Evolutionary conservation across 2,797 vertebrate genomes (phyloP).

Genomic region (Emydoidea blandingii): DNA sequence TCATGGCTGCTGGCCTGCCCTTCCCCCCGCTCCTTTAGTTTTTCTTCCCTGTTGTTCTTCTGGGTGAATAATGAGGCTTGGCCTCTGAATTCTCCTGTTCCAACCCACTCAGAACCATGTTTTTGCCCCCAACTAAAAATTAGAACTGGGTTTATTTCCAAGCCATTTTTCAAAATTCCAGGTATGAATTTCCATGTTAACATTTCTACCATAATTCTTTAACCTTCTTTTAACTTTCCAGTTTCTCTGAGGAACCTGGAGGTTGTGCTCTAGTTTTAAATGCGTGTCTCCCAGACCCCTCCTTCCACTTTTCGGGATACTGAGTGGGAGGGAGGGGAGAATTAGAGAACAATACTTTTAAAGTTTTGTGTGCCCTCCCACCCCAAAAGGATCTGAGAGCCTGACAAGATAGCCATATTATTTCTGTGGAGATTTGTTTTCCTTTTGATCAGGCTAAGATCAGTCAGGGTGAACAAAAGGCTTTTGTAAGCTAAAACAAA

Average conservation of each 20-base stretch:
- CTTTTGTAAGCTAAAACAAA: slow-evolving; percentile 54
- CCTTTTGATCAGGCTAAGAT: slow-evolving; percentile 58
- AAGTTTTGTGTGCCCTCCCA: background rate
- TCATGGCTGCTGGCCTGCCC: background rate
- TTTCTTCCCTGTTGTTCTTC: background rate
- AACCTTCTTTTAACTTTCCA: slow-evolving; percentile 1
- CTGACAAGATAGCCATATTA: slow-evolving; percentile 23
- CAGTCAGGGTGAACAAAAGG: slow-evolving; percentile 47
- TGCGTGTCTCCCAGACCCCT: background rate
- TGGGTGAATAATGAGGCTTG: background rate
- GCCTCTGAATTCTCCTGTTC: background rate
- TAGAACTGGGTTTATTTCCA: background rate
- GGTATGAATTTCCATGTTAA: background rate
- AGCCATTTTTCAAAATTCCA: background rate
- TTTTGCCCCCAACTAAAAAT: background rate
- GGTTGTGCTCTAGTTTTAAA: background rate
- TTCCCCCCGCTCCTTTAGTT: background rate
- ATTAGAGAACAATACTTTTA: slow-evolving; percentile 12
- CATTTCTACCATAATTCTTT: background rate
- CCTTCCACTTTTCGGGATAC: background rate
- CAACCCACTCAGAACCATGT: background rate
- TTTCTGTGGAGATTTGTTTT: slow-evolving; percentile 61
- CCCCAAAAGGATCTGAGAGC: slow-evolving; percentile 32
- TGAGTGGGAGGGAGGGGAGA: background rate
- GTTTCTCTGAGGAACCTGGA: background rate